Percentiles rank a stretch among this genome's conserved stretches.
Evolutionary conservation across 2,888 invertebrate species (phyloP).

Genomic region (Podabrus alpinus): DNA sequence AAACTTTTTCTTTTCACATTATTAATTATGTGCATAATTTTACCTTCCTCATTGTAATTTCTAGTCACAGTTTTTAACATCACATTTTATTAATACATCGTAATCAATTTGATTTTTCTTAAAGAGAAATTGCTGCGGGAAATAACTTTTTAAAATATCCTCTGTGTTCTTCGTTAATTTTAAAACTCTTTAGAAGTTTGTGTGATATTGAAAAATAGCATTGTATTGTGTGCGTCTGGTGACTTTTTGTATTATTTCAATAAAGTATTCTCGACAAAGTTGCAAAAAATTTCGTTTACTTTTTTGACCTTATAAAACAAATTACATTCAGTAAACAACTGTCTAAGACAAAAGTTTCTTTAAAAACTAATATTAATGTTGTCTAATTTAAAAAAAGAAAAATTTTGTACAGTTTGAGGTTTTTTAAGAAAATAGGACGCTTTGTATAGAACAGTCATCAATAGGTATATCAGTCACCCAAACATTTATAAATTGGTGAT

Average conservation of each 20-base stretch:
- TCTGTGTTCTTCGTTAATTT: background rate
- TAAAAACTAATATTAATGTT: conserved; percentile 27
- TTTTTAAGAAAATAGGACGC: conserved; percentile 48
- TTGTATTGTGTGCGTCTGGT: background rate
- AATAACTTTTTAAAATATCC: background rate
- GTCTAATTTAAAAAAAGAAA: conserved; percentile 36
- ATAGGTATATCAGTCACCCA: conserved; percentile 54
- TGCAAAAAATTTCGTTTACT: conserved; percentile 17
- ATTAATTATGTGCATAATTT: conserved; percentile 1
- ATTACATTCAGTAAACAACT: conserved; percentile 25
- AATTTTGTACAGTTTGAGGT: conserved; percentile 38
- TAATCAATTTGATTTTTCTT: background rate
- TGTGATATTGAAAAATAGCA: background rate
- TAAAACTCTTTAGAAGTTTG: background rate
- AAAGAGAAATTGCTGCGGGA: background rate
- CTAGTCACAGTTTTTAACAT: background rate
- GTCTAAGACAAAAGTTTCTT: conserved; percentile 26
- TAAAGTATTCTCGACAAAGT: conserved; percentile 20
- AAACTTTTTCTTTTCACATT: background rate
- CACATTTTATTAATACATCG: background rate
- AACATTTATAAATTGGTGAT: conserved; percentile 49
- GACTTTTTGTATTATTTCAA: conserved; percentile 7
- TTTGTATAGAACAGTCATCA: conserved; percentile 52
- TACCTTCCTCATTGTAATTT: background rate
- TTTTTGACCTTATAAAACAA: conserved; percentile 27